Conservation (phyloP, 2,113 vertebrate genomes). For the Tachysurus fulvidraco region DNA sequence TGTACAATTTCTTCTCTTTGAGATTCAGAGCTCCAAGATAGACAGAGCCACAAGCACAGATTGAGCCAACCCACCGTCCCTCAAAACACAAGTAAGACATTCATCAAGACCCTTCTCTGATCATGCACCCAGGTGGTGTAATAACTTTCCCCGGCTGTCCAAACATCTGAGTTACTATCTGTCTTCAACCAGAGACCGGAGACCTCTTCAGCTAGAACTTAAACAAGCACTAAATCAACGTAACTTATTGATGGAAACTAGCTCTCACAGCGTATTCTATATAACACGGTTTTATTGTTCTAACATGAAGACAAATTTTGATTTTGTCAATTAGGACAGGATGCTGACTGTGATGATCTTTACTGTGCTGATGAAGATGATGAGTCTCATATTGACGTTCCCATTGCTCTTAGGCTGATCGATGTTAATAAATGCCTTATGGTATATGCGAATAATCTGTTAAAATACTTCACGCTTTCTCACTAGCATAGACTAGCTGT, state of each 20-base stretch:
- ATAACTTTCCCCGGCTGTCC: neutral
- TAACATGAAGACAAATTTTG: neutral
- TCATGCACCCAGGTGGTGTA: neutral
- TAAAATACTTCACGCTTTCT: neutral
- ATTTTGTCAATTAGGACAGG: too few relatives aligned
- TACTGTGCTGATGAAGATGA: neutral
- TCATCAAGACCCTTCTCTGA: neutral
- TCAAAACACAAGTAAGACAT: neutral
- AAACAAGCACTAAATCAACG: neutral
- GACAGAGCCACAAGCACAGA: neutral
- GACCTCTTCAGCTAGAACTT: neutral
- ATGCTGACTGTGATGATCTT: neutral
- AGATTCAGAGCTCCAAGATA: neutral
- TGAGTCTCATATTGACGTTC: neutral
- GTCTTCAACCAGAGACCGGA: neutral
- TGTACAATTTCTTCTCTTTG: neutral
- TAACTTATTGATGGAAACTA: neutral
- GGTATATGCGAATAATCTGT: neutral
- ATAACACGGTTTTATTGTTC: neutral
- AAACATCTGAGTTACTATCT: neutral
- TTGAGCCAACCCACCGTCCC: neutral
- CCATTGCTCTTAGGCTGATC: neutral
- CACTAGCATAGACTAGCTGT: neutral
- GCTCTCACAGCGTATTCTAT: neutral
- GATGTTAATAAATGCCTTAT: neutral